phyloP scores from a whole-genome alignment of 2,797 vertebrate species.

The Bucorvus abyssinicus region DNA sequence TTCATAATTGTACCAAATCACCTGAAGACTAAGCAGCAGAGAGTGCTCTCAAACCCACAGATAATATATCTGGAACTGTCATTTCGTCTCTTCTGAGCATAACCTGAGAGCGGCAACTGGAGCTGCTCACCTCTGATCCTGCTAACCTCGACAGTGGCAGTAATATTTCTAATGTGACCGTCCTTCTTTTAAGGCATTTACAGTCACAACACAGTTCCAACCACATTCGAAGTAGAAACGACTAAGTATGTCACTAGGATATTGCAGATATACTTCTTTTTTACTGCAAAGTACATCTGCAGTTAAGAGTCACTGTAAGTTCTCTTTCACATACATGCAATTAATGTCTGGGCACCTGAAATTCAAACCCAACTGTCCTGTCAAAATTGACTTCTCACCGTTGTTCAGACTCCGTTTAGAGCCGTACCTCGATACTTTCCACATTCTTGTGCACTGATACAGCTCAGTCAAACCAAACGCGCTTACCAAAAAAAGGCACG shows the following conservation, averaged over 20 bases:
- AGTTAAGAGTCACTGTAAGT: neutral
- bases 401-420: neutral
- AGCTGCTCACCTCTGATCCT: neutral
- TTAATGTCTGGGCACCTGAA: neutral
- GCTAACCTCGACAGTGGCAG: neutral
- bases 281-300: neutral
- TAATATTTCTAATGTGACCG: neutral
- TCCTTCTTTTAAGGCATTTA: neutral
- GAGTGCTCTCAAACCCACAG: neutral
- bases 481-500: constrained; percentile 94
- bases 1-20: neutral
- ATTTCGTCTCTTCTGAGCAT: neutral
- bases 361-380: neutral
- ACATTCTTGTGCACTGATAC: neutral
- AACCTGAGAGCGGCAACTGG: neutral
- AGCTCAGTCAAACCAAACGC: neutral
- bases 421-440: neutral
- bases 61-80: neutral
- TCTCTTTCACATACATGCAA: neutral
- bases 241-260: neutral
- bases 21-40: neutral
- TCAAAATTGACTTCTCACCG: neutral
- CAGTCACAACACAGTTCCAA: neutral
- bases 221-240: neutral
- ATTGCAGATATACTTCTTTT: neutral